Conservation (phyloP, 30 jellyfish, hydroid and myxozoan genomes). For the Aurelia aurita region DNA sequence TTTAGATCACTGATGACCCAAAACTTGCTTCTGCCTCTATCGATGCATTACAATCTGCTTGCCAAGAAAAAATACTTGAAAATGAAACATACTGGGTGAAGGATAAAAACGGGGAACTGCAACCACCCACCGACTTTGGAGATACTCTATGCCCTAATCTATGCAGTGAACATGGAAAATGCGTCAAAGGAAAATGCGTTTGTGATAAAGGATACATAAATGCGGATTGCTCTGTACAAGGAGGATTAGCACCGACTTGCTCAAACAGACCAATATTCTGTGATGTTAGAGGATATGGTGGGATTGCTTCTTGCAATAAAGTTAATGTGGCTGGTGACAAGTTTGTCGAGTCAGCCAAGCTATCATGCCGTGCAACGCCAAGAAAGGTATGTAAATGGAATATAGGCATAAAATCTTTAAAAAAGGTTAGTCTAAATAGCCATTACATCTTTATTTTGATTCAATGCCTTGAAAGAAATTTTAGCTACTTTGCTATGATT, state of each 20-base stretch:
- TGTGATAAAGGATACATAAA: conserved; percentile 66
- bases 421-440: no score
- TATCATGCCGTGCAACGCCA: conserved; percentile 49
- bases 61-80: conserved; percentile 66
- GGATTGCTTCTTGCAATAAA: conserved; percentile 70
- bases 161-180: conserved; percentile 84
- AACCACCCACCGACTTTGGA: conserved; percentile 79
- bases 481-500: no score
- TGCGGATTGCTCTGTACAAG: conserved; percentile 82
- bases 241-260: conserved; percentile 68
- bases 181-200: conserved; percentile 82
- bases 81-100: conserved; percentile 51
- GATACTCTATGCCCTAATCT: conserved; percentile 78
- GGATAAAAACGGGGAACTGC: conserved; percentile 31
- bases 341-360: conserved; percentile 63
- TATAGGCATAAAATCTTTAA: no score
- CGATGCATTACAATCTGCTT: conserved; percentile 51
- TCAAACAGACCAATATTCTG: conserved; percentile 65
- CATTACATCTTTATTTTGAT: no score
- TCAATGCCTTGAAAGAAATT: no score
- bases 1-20: conserved; percentile 56
- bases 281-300: conserved; percentile 64
- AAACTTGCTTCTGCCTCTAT: conserved; percentile 38
- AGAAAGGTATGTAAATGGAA: conserved; percentile 47
- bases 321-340: conserved; percentile 71